A percentile compares a stretch with the other conserved stretches of the same genome.
Conservation (phyloP, 2,113 vertebrate species). For the Lagopus muta region DNA sequence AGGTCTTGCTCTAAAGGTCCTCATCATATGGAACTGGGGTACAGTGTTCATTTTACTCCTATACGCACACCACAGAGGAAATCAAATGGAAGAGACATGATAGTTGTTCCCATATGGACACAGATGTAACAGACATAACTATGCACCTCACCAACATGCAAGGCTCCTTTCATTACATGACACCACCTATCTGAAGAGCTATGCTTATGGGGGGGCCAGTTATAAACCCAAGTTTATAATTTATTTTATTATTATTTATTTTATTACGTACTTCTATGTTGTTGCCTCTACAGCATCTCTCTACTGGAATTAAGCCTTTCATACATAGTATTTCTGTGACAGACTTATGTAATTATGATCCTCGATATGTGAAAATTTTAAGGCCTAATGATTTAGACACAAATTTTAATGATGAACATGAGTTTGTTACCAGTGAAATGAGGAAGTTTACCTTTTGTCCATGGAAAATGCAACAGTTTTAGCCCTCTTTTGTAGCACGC, state of each 20-base stretch:
- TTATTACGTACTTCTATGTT: fast-evolving
- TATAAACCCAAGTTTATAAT: neutral
- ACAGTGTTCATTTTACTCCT: fast-evolving
- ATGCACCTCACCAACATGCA: fast-evolving
- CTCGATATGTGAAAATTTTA: neutral
- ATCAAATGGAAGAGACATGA: neutral
- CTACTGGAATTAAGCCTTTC: neutral
- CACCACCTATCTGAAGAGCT: neutral
- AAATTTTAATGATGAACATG: neutral
- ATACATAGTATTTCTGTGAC: fast-evolving
- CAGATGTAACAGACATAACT: neutral
- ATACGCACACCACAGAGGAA: fast-evolving
- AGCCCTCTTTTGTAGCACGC: neutral
- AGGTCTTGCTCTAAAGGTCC: neutral
- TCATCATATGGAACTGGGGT: fast-evolving
- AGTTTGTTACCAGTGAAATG: neutral
- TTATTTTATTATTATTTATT: too few relatives aligned
- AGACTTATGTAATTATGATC: neutral
- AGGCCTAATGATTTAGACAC: neutral
- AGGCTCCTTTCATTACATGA: neutral
- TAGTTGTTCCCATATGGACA: neutral
- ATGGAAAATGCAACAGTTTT: neutral
- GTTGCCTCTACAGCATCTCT: neutral
- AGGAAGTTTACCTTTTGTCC: neutral
- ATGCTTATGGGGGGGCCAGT: fast-evolving